Evolutionary conservation across 2,888 invertebrate species (phyloP), one percentile per base, ranked within the genome.

Genomic region (Hyposoter didymator): DNA sequence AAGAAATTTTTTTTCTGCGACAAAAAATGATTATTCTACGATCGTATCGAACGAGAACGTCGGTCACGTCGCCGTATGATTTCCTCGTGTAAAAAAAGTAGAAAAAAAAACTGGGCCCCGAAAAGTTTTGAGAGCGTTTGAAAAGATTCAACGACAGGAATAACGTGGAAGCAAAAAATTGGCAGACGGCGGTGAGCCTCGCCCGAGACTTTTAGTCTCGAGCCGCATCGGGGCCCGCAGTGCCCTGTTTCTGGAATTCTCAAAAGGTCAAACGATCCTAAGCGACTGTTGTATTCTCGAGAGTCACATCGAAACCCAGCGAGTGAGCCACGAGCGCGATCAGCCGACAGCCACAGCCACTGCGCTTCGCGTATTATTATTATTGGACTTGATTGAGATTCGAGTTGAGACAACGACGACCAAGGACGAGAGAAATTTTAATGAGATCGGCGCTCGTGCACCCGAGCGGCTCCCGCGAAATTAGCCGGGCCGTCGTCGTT

Each of bases 311-410:
- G 67, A 67, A 39, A 67, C 69, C 14, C 10, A 28, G 47, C 22
- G 49, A 73, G 55, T 47, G 19, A 7, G 64, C n/a, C 1, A 28
- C 22, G 22, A 55, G 59, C 12, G 59, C 12, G 22, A 7, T 12
- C 8, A n/a, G 17, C 49, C 8, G 32, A 28, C n/a, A n/a, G 28
- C 70, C 49, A 22, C 49, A 22, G 47, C 43, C 5, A 22, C 17
- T 22, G 14, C 28, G 28, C 12, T 55, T n/a, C 10, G 10, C 19
- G 45, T n/a, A 10, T 28, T 39, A 7, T 43, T n/a, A 64, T 74
- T 74, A 84, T 84, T 84, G 82, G 74, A 82, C 82, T 82, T 82
- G 82, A 84, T 84, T 84, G 82, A 72, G 75, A 75, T 80, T 84
- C 84, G 70, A 84, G 75, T 76, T 59, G 82, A 82, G 78, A 78